phyloP scores from a whole-genome alignment of 1,140 invertebrate species.

The Drosophila tristis region DNA sequence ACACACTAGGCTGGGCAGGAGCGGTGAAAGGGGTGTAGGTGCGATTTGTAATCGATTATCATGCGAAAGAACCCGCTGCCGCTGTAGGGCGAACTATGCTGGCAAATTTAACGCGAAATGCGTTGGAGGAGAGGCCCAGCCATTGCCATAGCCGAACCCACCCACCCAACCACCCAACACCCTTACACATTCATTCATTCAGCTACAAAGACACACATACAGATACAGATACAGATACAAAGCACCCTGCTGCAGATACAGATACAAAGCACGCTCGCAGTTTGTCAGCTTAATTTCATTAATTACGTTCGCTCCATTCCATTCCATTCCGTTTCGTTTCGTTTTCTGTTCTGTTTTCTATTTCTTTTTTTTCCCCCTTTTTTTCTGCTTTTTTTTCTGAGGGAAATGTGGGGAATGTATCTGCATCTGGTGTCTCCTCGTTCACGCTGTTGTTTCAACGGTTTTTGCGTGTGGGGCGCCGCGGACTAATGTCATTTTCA shows the following conservation, averaged over 20 bases:
- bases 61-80: slow-evolving; percentile 11
- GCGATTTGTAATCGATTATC: slow-evolving; percentile 67
- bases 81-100: slow-evolving; percentile 21
- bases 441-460: slow-evolving; percentile 16
- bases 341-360: slow-evolving; percentile 6
- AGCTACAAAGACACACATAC: background rate
- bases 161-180: background rate
- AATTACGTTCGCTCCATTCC: slow-evolving; percentile 48
- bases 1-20: background rate
- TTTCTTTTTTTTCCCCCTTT: background rate
- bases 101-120: slow-evolving; percentile 35
- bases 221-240: slow-evolving; percentile 12
- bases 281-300: slow-evolving; percentile 72
- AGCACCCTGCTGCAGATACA: slow-evolving; percentile 6
- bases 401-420: slow-evolving; percentile 41
- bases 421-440: slow-evolving; percentile 38
- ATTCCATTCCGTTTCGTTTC: background rate
- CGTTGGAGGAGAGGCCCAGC: slow-evolving; percentile 1
- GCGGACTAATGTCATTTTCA: slow-evolving; percentile 70
- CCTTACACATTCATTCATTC: background rate
- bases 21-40: slow-evolving; percentile 19
- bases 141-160: slow-evolving; percentile 1
- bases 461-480: slow-evolving; percentile 37
- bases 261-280: slow-evolving; percentile 18
- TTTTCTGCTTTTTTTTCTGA: background rate